Evolutionary conservation across 2,113 vertebrate genomes (phyloP).

Genomic region (Tachycineta bicolor): DNA sequence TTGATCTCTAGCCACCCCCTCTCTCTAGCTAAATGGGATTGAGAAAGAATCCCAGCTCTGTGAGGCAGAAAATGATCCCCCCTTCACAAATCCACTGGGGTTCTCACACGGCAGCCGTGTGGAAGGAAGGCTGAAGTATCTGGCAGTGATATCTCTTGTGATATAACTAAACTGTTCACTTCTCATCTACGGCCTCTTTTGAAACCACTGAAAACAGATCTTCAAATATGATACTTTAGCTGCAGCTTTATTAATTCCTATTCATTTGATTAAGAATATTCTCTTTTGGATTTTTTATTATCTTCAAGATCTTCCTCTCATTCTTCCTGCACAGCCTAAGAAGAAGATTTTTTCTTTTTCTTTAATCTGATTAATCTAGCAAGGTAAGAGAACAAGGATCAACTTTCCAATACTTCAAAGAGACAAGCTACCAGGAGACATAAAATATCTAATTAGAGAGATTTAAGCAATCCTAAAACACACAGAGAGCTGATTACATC

Average conservation of each 20-base stretch:
- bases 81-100: background rate
- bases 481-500: background rate
- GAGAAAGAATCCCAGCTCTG: background rate
- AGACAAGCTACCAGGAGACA: background rate
- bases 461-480: conserved; percentile 63
- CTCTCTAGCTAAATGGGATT: background rate
- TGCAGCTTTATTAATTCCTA: conserved; percentile 33
- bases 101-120: background rate
- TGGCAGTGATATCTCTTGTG: conserved; percentile 18
- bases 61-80: background rate
- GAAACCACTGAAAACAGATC: conserved; percentile 49
- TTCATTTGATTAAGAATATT: conserved; percentile 56
- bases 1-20: background rate
- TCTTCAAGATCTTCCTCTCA: conserved; percentile 58
- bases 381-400: conserved; percentile 60
- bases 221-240: conserved; percentile 31
- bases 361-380: conserved; percentile 44
- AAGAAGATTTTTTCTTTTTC: conserved; percentile 29
- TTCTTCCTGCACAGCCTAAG: conserved; percentile 40
- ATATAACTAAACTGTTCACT: conserved; percentile 38
- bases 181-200: conserved; percentile 37
- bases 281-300: conserved; percentile 52
- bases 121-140: conserved; percentile 36
- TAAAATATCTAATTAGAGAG: conserved; percentile 51
- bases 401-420: conserved; percentile 43